Evolutionary conservation across 1,140 invertebrate genomes (phyloP), one percentile per base, ranked within the genome.

Genomic region (Onthophagus taurus): DNA sequence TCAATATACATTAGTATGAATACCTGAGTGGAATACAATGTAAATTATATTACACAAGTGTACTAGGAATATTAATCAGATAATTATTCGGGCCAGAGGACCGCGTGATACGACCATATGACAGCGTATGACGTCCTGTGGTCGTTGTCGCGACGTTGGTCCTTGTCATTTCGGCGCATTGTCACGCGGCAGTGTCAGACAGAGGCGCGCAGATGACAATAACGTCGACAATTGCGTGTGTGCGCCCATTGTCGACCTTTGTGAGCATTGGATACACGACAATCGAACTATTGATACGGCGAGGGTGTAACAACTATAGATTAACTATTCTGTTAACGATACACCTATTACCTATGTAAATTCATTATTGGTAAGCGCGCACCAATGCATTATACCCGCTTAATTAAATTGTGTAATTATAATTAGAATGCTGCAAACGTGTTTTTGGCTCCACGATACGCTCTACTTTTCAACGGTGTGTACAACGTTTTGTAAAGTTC

Each of bases 251-350:
- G 53, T 55, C 44, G 36, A 31, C 45, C 41, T 50, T 55, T 55
- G 53, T 59, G 45, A 49, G 47, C 47, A 55, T 55, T 54, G 51
- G 50, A 31, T 47, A n/a, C 39, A 44, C 26, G n/a, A 48, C 47
- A 57, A 47, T 47, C 45, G 33, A 47, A 47, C 50, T 53, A 55
- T 57, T 59, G 54, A 59, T 59, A 57, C 51, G 50, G 44, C 48
- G 45, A 53, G 53, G 55, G 51, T 53, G 53, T 53, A 58, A 55
- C 55, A 49, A 50, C 49, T 49, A 58, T 58, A 53, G 53, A 58
- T 58, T 58, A 58, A 58, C 55, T 57, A 58, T 58, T 58, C 55
- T 53, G 55, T 55, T 51, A 53, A 52, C 53, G 53, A 58, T 58
- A 58, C 51, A 58, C 55, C 53, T 47, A 58, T 58, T 58, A 58